Conservation (phyloP, 2,888 invertebrate genomes). For the Hemistola chrysoprasaria region DNA sequence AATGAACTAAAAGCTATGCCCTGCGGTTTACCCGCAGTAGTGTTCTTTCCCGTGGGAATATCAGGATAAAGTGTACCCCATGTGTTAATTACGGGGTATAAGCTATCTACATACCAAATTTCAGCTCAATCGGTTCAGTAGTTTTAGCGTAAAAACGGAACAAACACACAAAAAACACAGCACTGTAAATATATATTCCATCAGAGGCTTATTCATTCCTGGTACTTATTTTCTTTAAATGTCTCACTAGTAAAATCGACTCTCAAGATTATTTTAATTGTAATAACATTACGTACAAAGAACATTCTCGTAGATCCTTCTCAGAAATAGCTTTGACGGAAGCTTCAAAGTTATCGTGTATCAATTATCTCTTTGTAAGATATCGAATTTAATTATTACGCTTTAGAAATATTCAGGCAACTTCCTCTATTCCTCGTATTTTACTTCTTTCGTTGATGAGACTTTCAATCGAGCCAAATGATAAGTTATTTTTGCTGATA, state of each 20-base stretch:
- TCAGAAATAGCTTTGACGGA: constrained; percentile 15
- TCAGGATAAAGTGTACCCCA: no score
- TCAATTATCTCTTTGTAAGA: constrained; percentile 31
- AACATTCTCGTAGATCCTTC: constrained; percentile 11
- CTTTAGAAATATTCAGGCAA: constrained; percentile 16
- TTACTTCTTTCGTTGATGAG: neutral
- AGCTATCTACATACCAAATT: no score
- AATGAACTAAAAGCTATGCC: no score
- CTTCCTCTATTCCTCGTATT: constrained; percentile 4
- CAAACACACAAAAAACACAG: no score
- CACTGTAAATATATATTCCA: no score
- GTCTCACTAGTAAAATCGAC: constrained; percentile 1
- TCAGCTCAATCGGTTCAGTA: no score
- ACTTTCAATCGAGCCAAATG: constrained; percentile 1
- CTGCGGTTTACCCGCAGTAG: no score
- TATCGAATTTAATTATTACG: constrained; percentile 29
- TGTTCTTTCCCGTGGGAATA: no score
- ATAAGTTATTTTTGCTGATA: neutral
- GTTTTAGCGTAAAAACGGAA: no score
- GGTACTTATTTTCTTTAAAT: neutral
- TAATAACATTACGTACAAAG: constrained; percentile 7
- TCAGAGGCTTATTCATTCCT: no score
- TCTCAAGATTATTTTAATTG: neutral
- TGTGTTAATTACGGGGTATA: no score
- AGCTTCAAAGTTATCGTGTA: constrained; percentile 30